Base-by-base conservation (phyloP, 1,140 invertebrate species). In the Rhyacophila brunnea region DNA sequence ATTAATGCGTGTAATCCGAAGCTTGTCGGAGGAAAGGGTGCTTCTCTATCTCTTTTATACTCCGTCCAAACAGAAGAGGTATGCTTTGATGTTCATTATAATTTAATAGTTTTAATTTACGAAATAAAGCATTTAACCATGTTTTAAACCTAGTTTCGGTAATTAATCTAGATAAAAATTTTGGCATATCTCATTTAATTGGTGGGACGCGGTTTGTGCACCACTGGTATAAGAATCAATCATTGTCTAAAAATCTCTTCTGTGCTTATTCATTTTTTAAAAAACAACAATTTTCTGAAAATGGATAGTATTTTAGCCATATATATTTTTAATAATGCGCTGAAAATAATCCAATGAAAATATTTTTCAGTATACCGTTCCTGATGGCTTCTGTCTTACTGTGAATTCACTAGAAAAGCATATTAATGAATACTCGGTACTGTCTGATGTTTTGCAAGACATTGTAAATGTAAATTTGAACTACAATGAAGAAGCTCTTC, bases 21-120 rank as follows among this genome's bases (percentile, higher is more conserved):
- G 4, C 65, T 85, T n/a, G 85, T 87, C 0, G 89, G 89, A 1
- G 88, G 87, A 1, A 91, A 90, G 73, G 88, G 85, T 20, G 81
- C 83, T 7, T 89, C 88, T 1, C 71, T 91, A 6, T 86, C 86
- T 1, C 65, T 85, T 10, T 68, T 90, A 18, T 73, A 77, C 2
- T 76, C 79, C 0, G 67, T 84, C 19, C 67, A 80, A 43, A 65
- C 72, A 5, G 55, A 71, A 38, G 64, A 80, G 65, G 80, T 82
- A 45, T 28, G 17, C 13, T 11, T 70, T 34, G n/a, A n/a, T n/a
- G n/a, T n/a, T n/a, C n/a, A n/a, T n/a, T n/a, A n/a, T n/a, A n/a
- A n/a, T n/a, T n/a, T n/a, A n/a, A n/a, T n/a, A n/a, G n/a, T n/a
- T n/a, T n/a, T n/a, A n/a, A n/a, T n/a, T n/a, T n/a, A n/a, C n/a